A percentile compares a stretch with the other conserved stretches of the same genome.
Evolutionary conservation across 2,888 invertebrate species (phyloP).

Genomic region (Trichogramma dendrolimi): DNA sequence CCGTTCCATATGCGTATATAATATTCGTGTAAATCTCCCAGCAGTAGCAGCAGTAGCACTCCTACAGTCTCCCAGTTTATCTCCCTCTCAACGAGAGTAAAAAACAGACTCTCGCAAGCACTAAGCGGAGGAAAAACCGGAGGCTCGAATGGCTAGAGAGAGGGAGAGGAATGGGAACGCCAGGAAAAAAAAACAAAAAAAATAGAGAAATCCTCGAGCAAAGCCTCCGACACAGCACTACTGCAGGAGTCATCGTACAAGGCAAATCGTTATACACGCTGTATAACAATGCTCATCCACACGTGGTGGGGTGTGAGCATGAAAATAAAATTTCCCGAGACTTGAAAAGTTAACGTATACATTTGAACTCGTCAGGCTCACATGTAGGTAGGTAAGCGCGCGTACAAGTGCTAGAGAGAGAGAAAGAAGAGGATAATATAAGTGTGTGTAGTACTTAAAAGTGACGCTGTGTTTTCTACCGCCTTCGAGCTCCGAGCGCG

Average conservation of each 20-base stretch:
- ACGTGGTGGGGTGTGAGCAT: neutral
- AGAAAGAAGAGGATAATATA: neutral
- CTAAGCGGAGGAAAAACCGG: neutral
- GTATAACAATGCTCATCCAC: conserved; percentile 3
- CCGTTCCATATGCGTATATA: too few species aligned
- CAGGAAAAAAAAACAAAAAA: neutral
- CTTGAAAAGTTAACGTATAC: too few species aligned
- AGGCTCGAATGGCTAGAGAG: too few species aligned
- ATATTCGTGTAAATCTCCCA: conserved; percentile 19
- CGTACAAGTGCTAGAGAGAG: neutral
- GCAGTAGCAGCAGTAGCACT: conserved; percentile 6
- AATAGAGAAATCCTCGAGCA: neutral
- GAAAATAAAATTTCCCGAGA: conserved; percentile 19
- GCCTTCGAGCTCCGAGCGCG: too few species aligned
- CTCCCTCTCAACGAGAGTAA: conserved; percentile 4
- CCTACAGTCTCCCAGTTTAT: conserved; percentile 13
- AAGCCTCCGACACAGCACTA: neutral
- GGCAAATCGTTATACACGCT: neutral
- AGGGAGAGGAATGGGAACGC: too few species aligned
- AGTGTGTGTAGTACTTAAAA: too few species aligned
- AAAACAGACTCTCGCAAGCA: neutral
- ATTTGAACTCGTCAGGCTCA: too few species aligned
- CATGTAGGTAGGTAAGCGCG: neutral
- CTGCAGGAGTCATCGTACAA: conserved; percentile 4
- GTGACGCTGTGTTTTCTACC: too few species aligned